Percentiles rank a stretch among this genome's conserved stretches.
Conservation (phyloP, 1,140 invertebrate genomes). For the Zaprionus taronus region DNA sequence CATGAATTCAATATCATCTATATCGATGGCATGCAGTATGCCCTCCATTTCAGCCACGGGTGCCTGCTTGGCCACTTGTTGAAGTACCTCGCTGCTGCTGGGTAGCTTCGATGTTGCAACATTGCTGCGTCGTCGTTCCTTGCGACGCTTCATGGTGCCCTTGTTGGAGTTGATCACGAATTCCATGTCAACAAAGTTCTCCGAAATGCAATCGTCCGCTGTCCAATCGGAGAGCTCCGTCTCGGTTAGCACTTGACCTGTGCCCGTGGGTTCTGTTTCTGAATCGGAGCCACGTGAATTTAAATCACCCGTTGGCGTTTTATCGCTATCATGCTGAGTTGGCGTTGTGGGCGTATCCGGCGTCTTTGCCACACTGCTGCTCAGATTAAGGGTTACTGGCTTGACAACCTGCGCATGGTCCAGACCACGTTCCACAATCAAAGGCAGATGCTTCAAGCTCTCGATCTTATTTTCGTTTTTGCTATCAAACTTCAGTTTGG, state of each 20-base stretch:
- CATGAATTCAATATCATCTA: constrained; percentile 89
- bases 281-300: constrained; percentile 78
- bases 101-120: constrained; percentile 63
- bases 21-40: constrained; percentile 79
- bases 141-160: constrained; percentile 85
- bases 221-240: constrained; percentile 95
- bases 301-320: constrained; percentile 76
- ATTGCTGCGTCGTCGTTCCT: constrained; percentile 75
- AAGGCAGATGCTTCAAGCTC: constrained; percentile 77
- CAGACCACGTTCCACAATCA: constrained; percentile 68
- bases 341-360: constrained; percentile 76
- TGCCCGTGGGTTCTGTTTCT: constrained; percentile 87
- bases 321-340: constrained; percentile 74
- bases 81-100: constrained; percentile 76
- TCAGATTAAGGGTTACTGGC: constrained; percentile 69
- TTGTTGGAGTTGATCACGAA: constrained; percentile 86
- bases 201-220: constrained; percentile 90
- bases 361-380: constrained; percentile 56
- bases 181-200: constrained; percentile 89
- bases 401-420: constrained; percentile 71
- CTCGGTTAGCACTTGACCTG: constrained; percentile 90
- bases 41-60: constrained; percentile 73
- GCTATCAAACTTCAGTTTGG: constrained; percentile 76
- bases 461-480: constrained; percentile 84
- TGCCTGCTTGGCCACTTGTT: constrained; percentile 73